Percentiles rank a stretch among this genome's conserved stretches.
These are phyloP conservation scores for Melipona bicolor DNA, from an alignment of 2,888 invertebrate species.

Conservation along the genomic window DNA sequence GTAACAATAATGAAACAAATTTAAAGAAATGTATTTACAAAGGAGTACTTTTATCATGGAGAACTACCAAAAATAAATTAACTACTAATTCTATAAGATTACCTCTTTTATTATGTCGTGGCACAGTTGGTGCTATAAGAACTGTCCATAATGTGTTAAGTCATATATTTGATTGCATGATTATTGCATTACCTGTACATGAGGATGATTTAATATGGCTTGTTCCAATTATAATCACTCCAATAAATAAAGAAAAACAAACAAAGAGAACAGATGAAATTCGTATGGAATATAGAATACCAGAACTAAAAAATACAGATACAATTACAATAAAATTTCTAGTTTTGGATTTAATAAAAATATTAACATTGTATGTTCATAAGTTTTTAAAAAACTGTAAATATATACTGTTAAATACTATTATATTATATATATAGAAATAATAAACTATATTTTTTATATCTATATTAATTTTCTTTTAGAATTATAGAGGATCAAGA, in stretches of 20 bases:
- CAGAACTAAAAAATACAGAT: constrained; percentile 71
- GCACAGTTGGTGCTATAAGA: constrained; percentile 73
- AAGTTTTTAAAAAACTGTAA: constrained; percentile 11
- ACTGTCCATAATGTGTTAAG: constrained; percentile 75
- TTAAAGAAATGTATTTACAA: constrained; percentile 73
- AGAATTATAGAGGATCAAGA: constrained; percentile 44
- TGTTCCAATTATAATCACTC: constrained; percentile 73
- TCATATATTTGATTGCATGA: constrained; percentile 80
- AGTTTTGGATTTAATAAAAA: constrained; percentile 62
- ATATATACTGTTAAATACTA: background rate
- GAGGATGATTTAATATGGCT: constrained; percentile 80
- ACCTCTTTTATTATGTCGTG: constrained; percentile 80
- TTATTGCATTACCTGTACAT: constrained; percentile 71
- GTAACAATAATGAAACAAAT: constrained; percentile 23
- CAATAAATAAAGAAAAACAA: constrained; percentile 49
- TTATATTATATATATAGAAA: background rate
- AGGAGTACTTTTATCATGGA: constrained; percentile 80
- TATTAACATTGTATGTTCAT: constrained; percentile 74
- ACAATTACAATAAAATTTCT: constrained; percentile 72
- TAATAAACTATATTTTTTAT: constrained; percentile 13
- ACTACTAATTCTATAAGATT: constrained; percentile 67
- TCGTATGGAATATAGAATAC: constrained; percentile 75
- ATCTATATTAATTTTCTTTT: constrained; percentile 16
- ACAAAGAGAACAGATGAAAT: constrained; percentile 63
- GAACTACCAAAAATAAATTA: constrained; percentile 47